Evolutionary conservation across 2,797 vertebrate genomes (phyloP), one percentile per base, ranked within the genome.

Genomic region (Vipera latastei): DNA sequence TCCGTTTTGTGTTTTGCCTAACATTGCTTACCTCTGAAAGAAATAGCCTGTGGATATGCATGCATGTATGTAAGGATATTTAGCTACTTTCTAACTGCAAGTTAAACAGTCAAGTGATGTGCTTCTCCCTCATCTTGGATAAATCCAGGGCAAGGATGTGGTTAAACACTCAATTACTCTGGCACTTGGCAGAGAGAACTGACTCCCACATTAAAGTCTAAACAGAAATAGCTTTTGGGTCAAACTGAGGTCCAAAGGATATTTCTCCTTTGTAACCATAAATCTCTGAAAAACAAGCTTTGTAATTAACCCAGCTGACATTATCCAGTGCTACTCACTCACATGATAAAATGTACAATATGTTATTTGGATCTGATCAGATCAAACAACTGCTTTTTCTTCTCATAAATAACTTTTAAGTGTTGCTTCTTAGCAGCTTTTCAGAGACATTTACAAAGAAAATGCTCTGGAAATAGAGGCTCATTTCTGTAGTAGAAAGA

Each of bases 171-270:
- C 55, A 88, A 38, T 65, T 87, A 38, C 16, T 90, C 51, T 90
- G 89, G 6, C 51, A 55, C 48, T 91, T 93, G 86, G 90, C 86
- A 83, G 56, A 88, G 22, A 89, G 65, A 85, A 44, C 22, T 88
- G 86, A 51, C 86, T 93, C 89, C 83, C 90, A 88, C 65, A 93
- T 93, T 61, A 91, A 93, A 91, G 51, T 83, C 86, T 83, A 83
- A 93, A 91, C 86, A 93, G 63, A 93, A 93, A 93, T 93, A 90
- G 89, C 63, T 91, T 89, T 61, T 91, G 53, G 90, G 90, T 93
- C 92, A 93, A 78, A 91, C 57, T 88, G 55, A 51, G 86, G 65
- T 83, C 86, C 78, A 51, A 91, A 93, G 86, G 57, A 56, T 69
- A 63, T 91, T 89, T 91, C 65, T 91, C 44, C 44, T 91, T 91